Conservation (phyloP, 2,113 vertebrate genomes). For the Haliaeetus leucogaster region DNA sequence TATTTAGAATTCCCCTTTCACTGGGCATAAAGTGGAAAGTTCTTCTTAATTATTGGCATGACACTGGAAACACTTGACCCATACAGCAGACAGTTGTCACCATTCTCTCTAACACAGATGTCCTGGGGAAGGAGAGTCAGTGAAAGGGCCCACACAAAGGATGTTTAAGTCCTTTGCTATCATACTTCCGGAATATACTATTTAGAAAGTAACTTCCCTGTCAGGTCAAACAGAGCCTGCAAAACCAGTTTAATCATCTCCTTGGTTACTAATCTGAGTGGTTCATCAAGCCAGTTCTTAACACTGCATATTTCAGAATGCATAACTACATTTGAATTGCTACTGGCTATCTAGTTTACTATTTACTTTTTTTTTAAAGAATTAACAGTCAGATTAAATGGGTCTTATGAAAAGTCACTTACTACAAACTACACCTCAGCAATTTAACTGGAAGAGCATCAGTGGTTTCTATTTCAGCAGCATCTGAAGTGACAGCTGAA, state of each 20-base stretch:
- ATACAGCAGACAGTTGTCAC: not conserved
- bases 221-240: constrained; percentile 45
- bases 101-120: not conserved
- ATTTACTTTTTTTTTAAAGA: not conserved
- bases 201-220: not conserved
- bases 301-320: not conserved
- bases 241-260: constrained; percentile 63
- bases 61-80: not conserved
- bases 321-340: not conserved
- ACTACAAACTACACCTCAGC: not conserved
- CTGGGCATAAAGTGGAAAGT: not conserved
- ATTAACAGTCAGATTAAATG: not conserved
- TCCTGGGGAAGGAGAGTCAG: not conserved
- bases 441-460: not conserved
- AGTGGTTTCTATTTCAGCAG: not conserved
- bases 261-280: constrained; percentile 32
- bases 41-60: not conserved
- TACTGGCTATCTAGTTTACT: not conserved
- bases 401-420: not conserved
- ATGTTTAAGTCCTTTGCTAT: not conserved
- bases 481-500: not conserved
- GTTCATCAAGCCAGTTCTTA: constrained; percentile 2
- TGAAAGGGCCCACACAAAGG: not conserved
- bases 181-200: not conserved
- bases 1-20: not conserved